A percentile compares a stretch with the other conserved stretches of the same genome.
Conservation (phyloP, 2,797 vertebrate genomes). For the Microctenopoma steveboyesi region DNA sequence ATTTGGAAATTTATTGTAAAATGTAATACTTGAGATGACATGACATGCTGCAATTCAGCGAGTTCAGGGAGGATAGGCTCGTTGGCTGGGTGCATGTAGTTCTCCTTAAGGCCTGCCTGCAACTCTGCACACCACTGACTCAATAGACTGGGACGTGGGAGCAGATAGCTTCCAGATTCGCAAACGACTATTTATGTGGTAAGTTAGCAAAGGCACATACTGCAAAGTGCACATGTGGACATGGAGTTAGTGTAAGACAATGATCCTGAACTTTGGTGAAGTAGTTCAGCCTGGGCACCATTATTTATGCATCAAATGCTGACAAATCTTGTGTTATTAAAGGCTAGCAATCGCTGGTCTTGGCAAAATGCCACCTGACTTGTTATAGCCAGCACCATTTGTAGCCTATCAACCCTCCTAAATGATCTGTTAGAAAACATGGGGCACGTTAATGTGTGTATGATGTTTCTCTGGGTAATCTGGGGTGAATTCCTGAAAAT, state of each 20-base stretch:
- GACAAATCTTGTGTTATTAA: slow-evolving; percentile 68
- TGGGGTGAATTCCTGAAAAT: slow-evolving; percentile 49
- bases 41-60: slow-evolving; percentile 16
- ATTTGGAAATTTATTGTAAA: slow-evolving; percentile 38
- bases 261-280: slow-evolving; percentile 54
- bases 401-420: slow-evolving; percentile 53
- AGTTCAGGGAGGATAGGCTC: slow-evolving; percentile 14
- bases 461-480: slow-evolving; percentile 45
- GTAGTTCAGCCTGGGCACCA: slow-evolving; percentile 51
- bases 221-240: slow-evolving; percentile 50
- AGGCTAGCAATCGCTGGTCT: slow-evolving; percentile 65
- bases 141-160: slow-evolving; percentile 49
- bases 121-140: slow-evolving; percentile 58
- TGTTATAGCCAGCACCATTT: slow-evolving; percentile 55
- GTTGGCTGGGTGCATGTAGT: slow-evolving; percentile 45
- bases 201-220: slow-evolving; percentile 38
- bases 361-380: slow-evolving; percentile 68
- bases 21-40: slow-evolving; percentile 19
- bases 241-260: slow-evolving; percentile 53
- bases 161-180: slow-evolving; percentile 67
- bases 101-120: slow-evolving; percentile 63
- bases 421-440: slow-evolving; percentile 62
- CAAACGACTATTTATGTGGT: slow-evolving; percentile 56
- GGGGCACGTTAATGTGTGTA: slow-evolving; percentile 48
- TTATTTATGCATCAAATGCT: slow-evolving; percentile 71